Percentiles rank a stretch among this genome's conserved stretches.
Conservation (phyloP, 2,888 invertebrate genomes). For the Apoda limacodes region DNA sequence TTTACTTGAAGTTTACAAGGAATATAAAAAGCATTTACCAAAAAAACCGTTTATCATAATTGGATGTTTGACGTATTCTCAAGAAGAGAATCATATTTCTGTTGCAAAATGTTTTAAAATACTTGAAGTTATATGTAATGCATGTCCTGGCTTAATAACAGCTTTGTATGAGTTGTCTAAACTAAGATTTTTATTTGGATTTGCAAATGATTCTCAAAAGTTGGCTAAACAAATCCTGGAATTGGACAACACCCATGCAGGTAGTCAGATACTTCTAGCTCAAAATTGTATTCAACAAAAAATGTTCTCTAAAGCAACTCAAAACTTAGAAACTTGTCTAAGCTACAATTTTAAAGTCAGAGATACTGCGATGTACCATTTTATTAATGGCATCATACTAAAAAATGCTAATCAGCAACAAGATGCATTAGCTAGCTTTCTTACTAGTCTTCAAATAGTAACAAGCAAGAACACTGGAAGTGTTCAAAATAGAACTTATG, state of each 20-base stretch:
- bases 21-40: constrained; percentile 81
- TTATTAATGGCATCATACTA: constrained; percentile 85
- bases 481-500: constrained; percentile 35
- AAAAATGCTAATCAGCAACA: constrained; percentile 78
- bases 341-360: constrained; percentile 94
- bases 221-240: constrained; percentile 80
- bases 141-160: constrained; percentile 83
- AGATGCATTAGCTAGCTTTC: constrained; percentile 80
- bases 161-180: constrained; percentile 80
- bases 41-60: constrained; percentile 66
- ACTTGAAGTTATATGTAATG: constrained; percentile 78
- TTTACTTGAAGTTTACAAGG: constrained; percentile 80
- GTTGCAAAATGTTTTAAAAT: constrained; percentile 72
- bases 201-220: constrained; percentile 76
- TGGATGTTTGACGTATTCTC: constrained; percentile 48
- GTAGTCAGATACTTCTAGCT: constrained; percentile 88
- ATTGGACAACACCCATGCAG: constrained; percentile 82
- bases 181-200: constrained; percentile 84
- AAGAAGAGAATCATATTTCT: constrained; percentile 55
- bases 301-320: constrained; percentile 81
- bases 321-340: constrained; percentile 88
- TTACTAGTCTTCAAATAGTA: constrained; percentile 77
- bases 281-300: constrained; percentile 82
- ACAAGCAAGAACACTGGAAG: constrained; percentile 42
- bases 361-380: constrained; percentile 91